These are phyloP conservation scores for Gobius niger DNA, from an alignment of 2,113 vertebrate species.

Conservation along the genomic window DNA sequence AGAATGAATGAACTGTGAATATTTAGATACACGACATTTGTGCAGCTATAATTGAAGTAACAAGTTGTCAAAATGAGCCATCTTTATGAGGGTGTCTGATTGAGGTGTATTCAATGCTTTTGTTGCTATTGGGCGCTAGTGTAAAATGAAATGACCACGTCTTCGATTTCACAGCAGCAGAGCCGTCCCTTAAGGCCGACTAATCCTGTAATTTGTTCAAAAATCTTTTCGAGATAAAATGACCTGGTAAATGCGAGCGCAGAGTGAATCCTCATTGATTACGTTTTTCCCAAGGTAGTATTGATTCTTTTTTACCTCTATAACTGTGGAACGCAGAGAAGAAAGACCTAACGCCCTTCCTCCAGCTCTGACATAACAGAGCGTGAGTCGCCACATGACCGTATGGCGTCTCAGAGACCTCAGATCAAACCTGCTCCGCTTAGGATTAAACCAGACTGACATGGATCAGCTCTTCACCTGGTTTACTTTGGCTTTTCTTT, in stretches of 20 bases:
- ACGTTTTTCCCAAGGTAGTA: neutral
- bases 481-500: neutral
- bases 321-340: neutral
- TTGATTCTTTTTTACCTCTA: neutral
- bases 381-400: neutral
- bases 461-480: neutral
- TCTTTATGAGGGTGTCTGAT: neutral
- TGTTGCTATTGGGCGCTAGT: slow-evolving; percentile 4
- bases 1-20: too few species aligned
- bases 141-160: slow-evolving; percentile 13
- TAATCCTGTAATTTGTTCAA: neutral
- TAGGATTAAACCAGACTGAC: neutral
- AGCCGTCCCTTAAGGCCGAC: neutral
- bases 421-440: too few species aligned
- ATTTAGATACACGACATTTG: too few species aligned
- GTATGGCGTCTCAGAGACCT: neutral
- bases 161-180: slow-evolving; percentile 6
- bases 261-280: neutral
- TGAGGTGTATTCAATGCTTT: slow-evolving; percentile 1
- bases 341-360: neutral
- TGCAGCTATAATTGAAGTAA: too few species aligned
- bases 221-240: neutral
- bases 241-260: neutral
- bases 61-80: too few species aligned
- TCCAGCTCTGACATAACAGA: neutral